A percentile compares a stretch with the other conserved stretches of the same genome.
Conservation (phyloP, 2,797 vertebrate genomes). For the Acropternis orthonyx region DNA sequence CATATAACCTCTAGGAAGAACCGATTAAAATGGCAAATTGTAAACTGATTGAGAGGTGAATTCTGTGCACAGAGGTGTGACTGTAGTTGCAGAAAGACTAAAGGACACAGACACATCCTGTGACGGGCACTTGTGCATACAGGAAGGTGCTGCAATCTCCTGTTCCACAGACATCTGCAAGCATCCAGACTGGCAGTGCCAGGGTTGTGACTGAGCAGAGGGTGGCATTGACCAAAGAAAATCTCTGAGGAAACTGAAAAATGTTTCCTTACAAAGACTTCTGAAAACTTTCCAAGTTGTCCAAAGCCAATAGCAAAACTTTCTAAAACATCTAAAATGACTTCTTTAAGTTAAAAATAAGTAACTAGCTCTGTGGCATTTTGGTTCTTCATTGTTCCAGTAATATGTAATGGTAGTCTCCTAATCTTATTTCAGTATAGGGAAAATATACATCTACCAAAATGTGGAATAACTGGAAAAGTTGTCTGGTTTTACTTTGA, state of each 20-base stretch:
- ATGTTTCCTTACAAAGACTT: background rate
- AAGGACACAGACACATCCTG: fast-evolving
- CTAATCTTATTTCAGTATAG: background rate
- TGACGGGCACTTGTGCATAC: fast-evolving
- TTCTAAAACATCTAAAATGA: background rate
- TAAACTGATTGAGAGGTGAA: background rate
- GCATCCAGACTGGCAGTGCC: background rate
- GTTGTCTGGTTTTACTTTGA: background rate
- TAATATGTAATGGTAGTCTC: background rate
- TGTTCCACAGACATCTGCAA: background rate
- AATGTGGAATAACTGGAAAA: background rate
- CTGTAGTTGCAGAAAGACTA: background rate
- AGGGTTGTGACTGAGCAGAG: background rate
- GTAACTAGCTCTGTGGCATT: background rate
- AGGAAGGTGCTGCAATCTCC: background rate
- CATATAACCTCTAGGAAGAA: background rate
- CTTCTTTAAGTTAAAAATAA: background rate
- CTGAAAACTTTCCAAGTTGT: background rate
- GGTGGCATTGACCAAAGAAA: background rate
- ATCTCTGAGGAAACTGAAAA: background rate
- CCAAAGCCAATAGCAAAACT: background rate
- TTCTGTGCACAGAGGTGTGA: background rate
- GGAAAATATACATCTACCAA: background rate
- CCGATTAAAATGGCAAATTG: background rate
- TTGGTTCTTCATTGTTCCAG: background rate